These are phyloP conservation scores for Coelopa pilipes DNA, from an alignment of 2,888 invertebrate species.

Conservation along the genomic window DNA sequence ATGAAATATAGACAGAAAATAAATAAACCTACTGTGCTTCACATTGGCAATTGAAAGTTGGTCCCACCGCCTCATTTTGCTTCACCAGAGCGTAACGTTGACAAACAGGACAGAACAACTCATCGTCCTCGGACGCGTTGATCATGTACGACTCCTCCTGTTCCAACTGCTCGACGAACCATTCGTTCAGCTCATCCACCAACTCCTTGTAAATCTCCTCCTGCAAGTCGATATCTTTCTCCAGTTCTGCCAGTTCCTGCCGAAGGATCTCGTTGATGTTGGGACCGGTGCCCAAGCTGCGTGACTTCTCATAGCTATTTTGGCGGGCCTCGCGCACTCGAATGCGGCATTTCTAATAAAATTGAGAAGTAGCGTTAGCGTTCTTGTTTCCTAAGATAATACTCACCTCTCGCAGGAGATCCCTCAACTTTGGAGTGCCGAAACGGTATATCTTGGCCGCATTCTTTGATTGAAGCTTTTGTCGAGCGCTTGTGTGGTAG, in stretches of 20 bases:
- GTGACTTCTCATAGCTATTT: conserved; percentile 48
- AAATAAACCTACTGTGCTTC: conserved; percentile 48
- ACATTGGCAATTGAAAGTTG: conserved; percentile 66
- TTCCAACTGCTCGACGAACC: conserved; percentile 58
- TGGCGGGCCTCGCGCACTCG: conserved; percentile 59
- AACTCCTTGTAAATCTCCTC: conserved; percentile 60
- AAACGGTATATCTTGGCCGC: conserved; percentile 56
- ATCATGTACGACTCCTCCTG: conserved; percentile 53
- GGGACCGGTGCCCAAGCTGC: conserved; percentile 39
- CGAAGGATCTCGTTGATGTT: conserved; percentile 55
- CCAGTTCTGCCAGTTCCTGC: conserved; percentile 58
- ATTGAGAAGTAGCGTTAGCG: background rate
- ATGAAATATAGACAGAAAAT: too few species aligned
- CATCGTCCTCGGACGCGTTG: conserved; percentile 62
- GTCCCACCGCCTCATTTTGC: conserved; percentile 45
- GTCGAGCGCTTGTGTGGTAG: conserved; percentile 57
- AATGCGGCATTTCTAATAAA: conserved; percentile 58
- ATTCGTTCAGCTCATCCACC: conserved; percentile 58
- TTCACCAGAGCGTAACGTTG: conserved; percentile 61
- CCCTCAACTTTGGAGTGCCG: conserved; percentile 59
- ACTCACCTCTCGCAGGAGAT: conserved; percentile 59
- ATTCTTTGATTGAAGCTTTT: conserved; percentile 57
- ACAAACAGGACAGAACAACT: conserved; percentile 70
- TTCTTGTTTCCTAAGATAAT: background rate
- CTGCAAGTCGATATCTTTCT: conserved; percentile 58